Base-by-base conservation (phyloP, 2,113 vertebrate species). In the Amphilophus citrinellus region DNA sequence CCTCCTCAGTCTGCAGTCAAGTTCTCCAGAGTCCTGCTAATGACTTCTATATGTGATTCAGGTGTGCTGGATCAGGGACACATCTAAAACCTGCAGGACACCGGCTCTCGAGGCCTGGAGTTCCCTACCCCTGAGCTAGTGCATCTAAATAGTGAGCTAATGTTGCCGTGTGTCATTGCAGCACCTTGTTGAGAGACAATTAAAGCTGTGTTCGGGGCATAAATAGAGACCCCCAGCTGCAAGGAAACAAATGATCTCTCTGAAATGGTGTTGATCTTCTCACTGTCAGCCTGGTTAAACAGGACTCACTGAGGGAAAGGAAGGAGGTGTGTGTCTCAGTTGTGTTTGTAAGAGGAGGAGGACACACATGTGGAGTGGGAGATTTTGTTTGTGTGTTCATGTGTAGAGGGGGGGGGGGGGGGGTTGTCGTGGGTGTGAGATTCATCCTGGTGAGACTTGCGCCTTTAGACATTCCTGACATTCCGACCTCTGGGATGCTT, bases 391-490 rank as follows among this genome's bases (percentile, higher is more conserved):
- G 79, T 84, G 77, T 85, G 73, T 71, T 66, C 77, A 63, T 82
- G 77, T 66, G 50, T 60, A 61, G 32, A 44, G 83, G 85, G 84
- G 87, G 86, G 73, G 65, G 59, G 90, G 89, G 63, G 80, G 79
- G 83, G 82, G 22, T 22, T 86, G 87, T 91, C 10, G 65, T 84
- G 85, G 91, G 93, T 95, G 94, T 95, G 93, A 95, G 92, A 94
- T 93, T 95, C 94, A 92, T 91, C 91, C 91, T 87, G 85, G 92
- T 95, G 94, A 93, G 89, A 95, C 87, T 92, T 92, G 86, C 80
- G 82, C 88, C 90, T 85, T 92, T 80, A 89, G 78, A 92, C 96
- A 96, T 96, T 96, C 95, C 94, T 91, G 77, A 80, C 92, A 96
- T 96, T 94, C 96, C 95, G 71, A 93, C 92, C 93, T 92, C 90